Conservation (phyloP, 2,113 vertebrate species). For the Muscicapa adusta region DNA sequence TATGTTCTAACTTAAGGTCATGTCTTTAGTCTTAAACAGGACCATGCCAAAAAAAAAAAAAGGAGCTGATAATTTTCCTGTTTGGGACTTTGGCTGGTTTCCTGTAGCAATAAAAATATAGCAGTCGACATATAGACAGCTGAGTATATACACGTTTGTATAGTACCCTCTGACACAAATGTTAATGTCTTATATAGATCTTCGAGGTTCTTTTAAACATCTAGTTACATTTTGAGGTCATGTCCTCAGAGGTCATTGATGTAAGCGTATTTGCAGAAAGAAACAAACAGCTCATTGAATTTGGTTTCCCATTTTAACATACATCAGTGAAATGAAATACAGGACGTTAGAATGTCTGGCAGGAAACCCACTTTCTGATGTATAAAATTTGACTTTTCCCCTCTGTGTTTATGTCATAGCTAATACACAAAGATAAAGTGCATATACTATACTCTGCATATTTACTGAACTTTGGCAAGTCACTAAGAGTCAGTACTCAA, state of each 20-base stretch:
- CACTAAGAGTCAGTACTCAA: conserved; percentile 43
- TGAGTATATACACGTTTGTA: conserved; percentile 51
- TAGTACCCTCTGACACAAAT: conserved; percentile 63
- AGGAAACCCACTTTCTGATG: conserved; percentile 43
- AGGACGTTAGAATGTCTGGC: conserved; percentile 41
- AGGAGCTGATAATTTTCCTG: conserved; percentile 41
- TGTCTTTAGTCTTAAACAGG: conserved; percentile 30
- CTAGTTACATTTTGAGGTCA: conserved; percentile 64
- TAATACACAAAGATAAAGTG: conserved; percentile 60
- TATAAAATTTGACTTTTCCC: conserved; percentile 61
- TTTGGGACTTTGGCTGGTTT: conserved; percentile 69
- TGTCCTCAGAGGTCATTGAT: conserved; percentile 68
- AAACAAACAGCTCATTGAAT: conserved; percentile 68
- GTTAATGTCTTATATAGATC: conserved; percentile 65
- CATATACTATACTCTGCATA: conserved; percentile 26
- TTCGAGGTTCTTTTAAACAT: conserved; percentile 63
- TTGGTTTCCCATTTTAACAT: conserved; percentile 62
- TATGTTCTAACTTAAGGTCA: conserved; percentile 33
- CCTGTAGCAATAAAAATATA: conserved; percentile 62
- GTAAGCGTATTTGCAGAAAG: conserved; percentile 52
- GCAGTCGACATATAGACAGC: conserved; percentile 58
- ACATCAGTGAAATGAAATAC: conserved; percentile 64
- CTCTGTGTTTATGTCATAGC: conserved; percentile 55
- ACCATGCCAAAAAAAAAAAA: neutral
- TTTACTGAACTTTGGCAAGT: conserved; percentile 61